Evolutionary conservation across 2,888 invertebrate species (phyloP), one percentile per base, ranked within the genome.

Genomic region (Cheilosia vulpina): DNA sequence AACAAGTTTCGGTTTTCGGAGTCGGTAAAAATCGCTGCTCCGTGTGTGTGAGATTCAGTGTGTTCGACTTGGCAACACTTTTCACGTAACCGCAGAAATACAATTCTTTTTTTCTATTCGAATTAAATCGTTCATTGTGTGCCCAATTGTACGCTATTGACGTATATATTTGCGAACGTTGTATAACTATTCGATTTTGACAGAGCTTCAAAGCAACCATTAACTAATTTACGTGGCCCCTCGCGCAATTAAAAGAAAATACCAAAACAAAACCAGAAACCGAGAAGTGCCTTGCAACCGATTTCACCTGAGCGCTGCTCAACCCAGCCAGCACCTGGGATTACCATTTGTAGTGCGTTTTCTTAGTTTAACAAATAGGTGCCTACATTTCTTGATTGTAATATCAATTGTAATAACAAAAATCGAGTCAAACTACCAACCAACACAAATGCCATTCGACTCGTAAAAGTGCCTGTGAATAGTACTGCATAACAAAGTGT

Each of bases 231-330:
- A 81, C 71, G 81, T 81, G 81, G 76, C 71, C 80, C 65, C n/a
- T 72, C 76, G 85, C 66, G 81, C 68, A 76, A 65, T 63, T 45
- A 66, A 62, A 62, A 80, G 41, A 60, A 71, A 71, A 78, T 65
- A 71, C 84, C 79, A 84, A 79, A 75, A 81, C 81, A 76, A 71
- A 80, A 80, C 80, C 81, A 76, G 81, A 73, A 55, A 71, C 71
- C 78, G 43, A 80, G 60, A 77, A 81, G 85, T 85, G 85, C 85
- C 85, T 77, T 81, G 81, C 81, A 85, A 85, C 52, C 76, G 81
- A 85, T 85, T 85, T 85, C 85, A 85, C 85, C 31, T 31, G 6
- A 27, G 27, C 6, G 5, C 27, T 27, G 27, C 80, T 84, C 75
- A 21, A 47, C 52, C 19, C 66, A 65, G 53, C 73, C 38, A 53